phyloP scores from a whole-genome alignment of 2,797 vertebrate species.

The Lacerta bilineata region DNA sequence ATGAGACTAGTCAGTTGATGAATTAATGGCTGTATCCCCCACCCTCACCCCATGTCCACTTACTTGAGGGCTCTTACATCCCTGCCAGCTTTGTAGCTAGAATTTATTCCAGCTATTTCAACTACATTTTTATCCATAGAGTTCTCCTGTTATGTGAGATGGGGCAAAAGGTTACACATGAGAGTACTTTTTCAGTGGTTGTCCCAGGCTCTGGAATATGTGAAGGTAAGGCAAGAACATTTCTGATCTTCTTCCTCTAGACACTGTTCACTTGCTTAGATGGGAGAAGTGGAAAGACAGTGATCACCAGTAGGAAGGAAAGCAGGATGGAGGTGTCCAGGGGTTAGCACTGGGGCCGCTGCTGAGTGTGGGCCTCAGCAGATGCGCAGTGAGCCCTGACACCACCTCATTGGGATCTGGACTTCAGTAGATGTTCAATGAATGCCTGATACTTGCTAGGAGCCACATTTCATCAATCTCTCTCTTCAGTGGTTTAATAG shows the following conservation, averaged over 20 bases:
- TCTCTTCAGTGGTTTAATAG: constrained; percentile 15
- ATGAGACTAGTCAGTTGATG: background rate
- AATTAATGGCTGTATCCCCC: background rate
- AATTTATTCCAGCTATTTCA: background rate
- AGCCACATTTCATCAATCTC: constrained; percentile 40
- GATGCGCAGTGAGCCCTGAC: too few relatives aligned
- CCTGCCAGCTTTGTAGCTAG: background rate
- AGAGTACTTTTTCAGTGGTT: background rate
- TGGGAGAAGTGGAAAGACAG: background rate
- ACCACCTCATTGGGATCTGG: too few relatives aligned
- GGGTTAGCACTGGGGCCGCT: background rate
- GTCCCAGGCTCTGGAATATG: background rate
- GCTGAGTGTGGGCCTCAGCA: background rate
- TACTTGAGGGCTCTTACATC: background rate
- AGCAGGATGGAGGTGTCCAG: background rate
- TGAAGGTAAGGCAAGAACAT: too few relatives aligned
- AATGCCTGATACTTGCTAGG: background rate
- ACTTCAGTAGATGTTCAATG: too few relatives aligned
- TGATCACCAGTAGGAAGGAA: background rate
- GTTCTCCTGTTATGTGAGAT: background rate
- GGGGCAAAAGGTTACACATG: background rate
- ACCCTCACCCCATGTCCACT: background rate
- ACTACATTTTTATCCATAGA: background rate
- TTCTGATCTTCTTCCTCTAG: background rate
- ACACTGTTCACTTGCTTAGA: background rate